phyloP scores from a whole-genome alignment of 1,140 invertebrate genomes.

The Varroa destructor region DNA sequence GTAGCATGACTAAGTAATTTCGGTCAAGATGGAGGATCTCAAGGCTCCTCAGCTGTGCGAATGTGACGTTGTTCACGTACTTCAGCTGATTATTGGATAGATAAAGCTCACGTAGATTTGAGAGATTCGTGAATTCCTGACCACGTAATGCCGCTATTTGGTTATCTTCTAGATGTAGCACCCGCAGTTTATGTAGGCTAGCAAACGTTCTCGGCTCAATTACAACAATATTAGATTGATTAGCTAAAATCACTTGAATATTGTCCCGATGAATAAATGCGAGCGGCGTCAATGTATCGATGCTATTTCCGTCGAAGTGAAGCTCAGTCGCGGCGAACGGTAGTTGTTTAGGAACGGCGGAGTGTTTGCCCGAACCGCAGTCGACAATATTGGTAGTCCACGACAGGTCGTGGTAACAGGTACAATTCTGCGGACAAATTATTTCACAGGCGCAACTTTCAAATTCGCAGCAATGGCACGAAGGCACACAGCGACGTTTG shows the following conservation, averaged over 20 bases:
- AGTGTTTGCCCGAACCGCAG: conserved; percentile 54
- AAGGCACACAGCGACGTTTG: conserved; percentile 72
- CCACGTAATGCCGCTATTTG: conserved; percentile 61
- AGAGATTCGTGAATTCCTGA: conserved; percentile 61
- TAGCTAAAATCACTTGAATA: conserved; percentile 64
- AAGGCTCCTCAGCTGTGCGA: conserved; percentile 59
- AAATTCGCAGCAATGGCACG: conserved; percentile 82
- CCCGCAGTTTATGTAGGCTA: conserved; percentile 51
- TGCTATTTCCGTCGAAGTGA: conserved; percentile 73
- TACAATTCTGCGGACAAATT: conserved; percentile 78
- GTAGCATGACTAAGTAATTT: conserved; percentile 60
- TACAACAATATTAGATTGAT: conserved; percentile 66
- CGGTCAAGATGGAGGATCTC: conserved; percentile 67
- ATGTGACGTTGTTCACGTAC: conserved; percentile 68
- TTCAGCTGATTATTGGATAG: conserved; percentile 69
- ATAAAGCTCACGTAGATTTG: conserved; percentile 59
- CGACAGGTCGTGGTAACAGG: conserved; percentile 77
- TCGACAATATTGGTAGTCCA: conserved; percentile 85
- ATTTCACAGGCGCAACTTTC: conserved; percentile 74
- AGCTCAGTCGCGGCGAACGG: conserved; percentile 83
- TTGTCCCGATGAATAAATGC: conserved; percentile 74
- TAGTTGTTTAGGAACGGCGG: conserved; percentile 60
- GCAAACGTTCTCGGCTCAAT: conserved; percentile 76
- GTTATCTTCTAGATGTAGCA: conserved; percentile 56
- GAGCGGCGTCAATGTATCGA: conserved; percentile 67